These are phyloP conservation scores for Marcusenius ussheri DNA, from an alignment of 2,113 vertebrate genomes.

Conservation along the genomic window DNA sequence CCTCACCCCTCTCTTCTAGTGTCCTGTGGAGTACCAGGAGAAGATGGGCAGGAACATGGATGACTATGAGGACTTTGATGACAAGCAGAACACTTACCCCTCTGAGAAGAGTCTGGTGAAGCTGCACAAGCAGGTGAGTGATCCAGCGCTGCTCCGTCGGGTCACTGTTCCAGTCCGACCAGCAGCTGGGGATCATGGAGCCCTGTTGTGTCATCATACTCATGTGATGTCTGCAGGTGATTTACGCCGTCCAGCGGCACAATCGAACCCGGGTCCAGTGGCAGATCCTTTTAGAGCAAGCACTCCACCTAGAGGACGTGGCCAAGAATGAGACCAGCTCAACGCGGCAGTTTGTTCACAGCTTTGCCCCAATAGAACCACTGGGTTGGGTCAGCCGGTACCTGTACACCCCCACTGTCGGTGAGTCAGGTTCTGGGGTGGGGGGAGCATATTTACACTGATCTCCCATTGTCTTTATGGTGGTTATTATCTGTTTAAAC, in stretches of 20 bases:
- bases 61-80: constrained; percentile 96
- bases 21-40: constrained; percentile 88
- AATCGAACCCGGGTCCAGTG: constrained; percentile 89
- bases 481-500: not conserved
- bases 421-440: constrained; percentile 55
- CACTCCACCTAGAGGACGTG: constrained; percentile 89
- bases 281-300: constrained; percentile 88
- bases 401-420: constrained; percentile 78
- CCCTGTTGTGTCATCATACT: not conserved
- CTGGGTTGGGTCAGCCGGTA: constrained; percentile 73
- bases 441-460: not conserved
- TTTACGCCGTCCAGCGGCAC: constrained; percentile 90
- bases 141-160: not conserved
- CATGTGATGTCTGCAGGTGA: constrained; percentile 62
- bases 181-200: not conserved
- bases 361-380: constrained; percentile 73
- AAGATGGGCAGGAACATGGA: constrained; percentile 98
- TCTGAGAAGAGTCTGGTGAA: constrained; percentile 88
- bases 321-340: constrained; percentile 88
- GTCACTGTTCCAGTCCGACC: not conserved
- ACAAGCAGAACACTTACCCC: constrained; percentile 83
- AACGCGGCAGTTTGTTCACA: constrained; percentile 77
- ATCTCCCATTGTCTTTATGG: not conserved
- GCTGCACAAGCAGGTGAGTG: constrained; percentile 85
- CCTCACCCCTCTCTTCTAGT: constrained; percentile 54